phyloP scores from a whole-genome alignment of 2,797 vertebrate genomes.

The Chloroceryle inda region DNA sequence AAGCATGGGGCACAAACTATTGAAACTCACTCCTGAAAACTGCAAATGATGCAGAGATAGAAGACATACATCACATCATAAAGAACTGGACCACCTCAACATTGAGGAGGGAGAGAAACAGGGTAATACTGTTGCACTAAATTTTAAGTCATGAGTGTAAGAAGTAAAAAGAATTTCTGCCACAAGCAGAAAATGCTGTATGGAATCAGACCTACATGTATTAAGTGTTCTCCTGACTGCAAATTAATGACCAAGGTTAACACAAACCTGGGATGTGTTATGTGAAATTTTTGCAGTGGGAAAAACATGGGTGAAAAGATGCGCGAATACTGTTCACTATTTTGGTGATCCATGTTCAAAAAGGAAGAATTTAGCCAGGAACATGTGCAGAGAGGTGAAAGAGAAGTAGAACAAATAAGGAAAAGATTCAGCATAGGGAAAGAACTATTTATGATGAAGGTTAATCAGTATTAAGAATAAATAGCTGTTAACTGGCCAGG shows the following conservation, averaged over 20 bases:
- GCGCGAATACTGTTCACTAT: not conserved
- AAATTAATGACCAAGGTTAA: not conserved
- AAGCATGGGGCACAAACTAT: not conserved
- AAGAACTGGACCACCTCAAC: not conserved
- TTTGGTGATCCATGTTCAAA: not conserved
- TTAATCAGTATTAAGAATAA: not conserved
- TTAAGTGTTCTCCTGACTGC: not conserved
- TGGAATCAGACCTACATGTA: not conserved
- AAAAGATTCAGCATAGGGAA: not conserved
- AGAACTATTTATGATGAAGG: not conserved
- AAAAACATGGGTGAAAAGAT: not conserved
- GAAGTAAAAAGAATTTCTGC: not conserved
- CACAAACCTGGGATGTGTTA: not conserved
- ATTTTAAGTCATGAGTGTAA: not conserved
- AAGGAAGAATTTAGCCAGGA: not conserved
- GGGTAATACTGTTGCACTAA: not conserved
- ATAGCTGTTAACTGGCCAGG: not conserved
- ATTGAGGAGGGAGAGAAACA: not conserved
- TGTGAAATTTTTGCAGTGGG: not conserved
- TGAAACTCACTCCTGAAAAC: not conserved
- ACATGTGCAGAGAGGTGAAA: not conserved
- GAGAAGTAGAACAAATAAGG: not conserved
- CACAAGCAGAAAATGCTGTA: not conserved
- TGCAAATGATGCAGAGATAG: not conserved
- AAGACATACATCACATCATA: not conserved